Evolutionary conservation across 1,140 invertebrate species (phyloP).

Genomic region (Leptopilina clavipes): DNA sequence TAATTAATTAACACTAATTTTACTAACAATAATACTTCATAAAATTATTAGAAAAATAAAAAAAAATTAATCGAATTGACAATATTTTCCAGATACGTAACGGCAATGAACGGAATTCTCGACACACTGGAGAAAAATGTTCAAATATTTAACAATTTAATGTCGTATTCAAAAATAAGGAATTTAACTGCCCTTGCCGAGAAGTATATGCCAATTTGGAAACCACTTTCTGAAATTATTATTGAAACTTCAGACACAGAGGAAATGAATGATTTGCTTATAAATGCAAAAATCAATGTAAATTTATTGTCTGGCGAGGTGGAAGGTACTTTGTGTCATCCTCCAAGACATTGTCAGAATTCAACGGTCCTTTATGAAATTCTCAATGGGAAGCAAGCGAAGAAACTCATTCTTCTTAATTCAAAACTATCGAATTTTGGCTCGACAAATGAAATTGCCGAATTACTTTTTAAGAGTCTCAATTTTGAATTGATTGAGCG

Average conservation of each 20-base stretch:
- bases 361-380: constrained; percentile 55
- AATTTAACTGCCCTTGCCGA: constrained; percentile 58
- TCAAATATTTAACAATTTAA: constrained; percentile 56
- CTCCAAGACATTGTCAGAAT: constrained; percentile 48
- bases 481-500: constrained; percentile 62
- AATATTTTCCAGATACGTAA: constrained; percentile 55
- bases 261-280: constrained; percentile 55
- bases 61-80: not conserved
- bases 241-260: constrained; percentile 50
- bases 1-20: too few relatives aligned
- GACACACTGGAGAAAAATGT: constrained; percentile 60
- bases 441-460: constrained; percentile 58
- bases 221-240: constrained; percentile 59
- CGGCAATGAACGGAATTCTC: constrained; percentile 52
- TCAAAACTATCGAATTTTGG: constrained; percentile 58
- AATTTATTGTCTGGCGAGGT: constrained; percentile 59
- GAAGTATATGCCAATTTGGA: constrained; percentile 64
- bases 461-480: constrained; percentile 56
- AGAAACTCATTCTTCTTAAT: constrained; percentile 63
- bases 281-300: constrained; percentile 64
- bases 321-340: constrained; percentile 48
- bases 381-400: constrained; percentile 59
- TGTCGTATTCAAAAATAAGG: constrained; percentile 53
- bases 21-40: too few relatives aligned
- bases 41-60: too few relatives aligned